Evolutionary conservation across 2,797 vertebrate genomes (phyloP), one percentile per base, ranked within the genome.

Genomic region (Ceryle rudis): DNA sequence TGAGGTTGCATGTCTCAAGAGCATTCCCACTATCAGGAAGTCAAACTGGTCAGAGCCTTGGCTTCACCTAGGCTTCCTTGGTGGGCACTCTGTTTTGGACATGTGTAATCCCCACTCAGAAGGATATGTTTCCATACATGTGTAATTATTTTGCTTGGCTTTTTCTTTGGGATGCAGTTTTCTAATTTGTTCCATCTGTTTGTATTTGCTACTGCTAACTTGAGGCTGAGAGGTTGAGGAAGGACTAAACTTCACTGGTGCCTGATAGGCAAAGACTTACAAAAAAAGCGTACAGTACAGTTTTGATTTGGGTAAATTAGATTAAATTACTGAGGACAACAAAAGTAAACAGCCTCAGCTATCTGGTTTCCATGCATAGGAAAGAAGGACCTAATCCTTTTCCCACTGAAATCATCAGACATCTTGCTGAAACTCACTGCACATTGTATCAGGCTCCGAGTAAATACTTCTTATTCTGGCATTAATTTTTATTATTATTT

Each of bases 251-350:
- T 49, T 94, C 64, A 42, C 21, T 86, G 18, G 47, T 93, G 17
- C 54, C 51, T 94, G 23, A 8, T 82, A 55, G n/a, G 39, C 26
- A 93, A 37, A 88, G 57, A 44, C 71, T 52, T 71, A 28, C 2
- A 5, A 74, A 60, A 80, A 58, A 74, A 60, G 5, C 5, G 18
- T 52, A 85, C 17, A 5, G 19, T 52, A 85, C 18, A 67, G 49
- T 75, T 95, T 58, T 97, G 52, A 84, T 95, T 91, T 91, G 69
- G 20, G 52, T 55, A 75, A 83, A 95, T 91, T 92, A 79, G n/a
- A 66, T 91, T 86, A 62, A 82, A 81, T 87, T 96, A 51, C 33
- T 85, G 70, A 90, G 88, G 81, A 55, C 5, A 88, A 61, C 88
- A 92, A 92, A 87, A 89, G 35, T 17, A 88, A 42, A 47, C 51